Percentiles rank a stretch among this genome's conserved stretches.
Conservation (phyloP, 2,888 invertebrate genomes). For the Trissolcus brochymenae region DNA sequence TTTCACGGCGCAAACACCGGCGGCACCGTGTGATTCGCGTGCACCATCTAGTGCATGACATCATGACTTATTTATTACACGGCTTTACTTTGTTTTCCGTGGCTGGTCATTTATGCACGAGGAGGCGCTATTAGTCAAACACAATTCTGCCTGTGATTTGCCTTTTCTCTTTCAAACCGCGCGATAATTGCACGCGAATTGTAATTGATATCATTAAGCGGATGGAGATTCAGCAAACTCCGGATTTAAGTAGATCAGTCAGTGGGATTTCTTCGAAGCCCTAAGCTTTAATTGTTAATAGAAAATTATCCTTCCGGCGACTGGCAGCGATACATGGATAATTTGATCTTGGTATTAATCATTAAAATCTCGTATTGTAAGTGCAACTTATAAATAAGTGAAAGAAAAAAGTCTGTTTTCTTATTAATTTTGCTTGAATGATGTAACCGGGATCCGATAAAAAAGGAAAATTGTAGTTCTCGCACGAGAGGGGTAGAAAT, state of each 20-base stretch:
- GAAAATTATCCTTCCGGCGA: too few species aligned
- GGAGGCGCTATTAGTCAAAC: constrained; percentile 55
- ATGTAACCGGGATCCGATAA: constrained; percentile 14
- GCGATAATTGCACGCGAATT: constrained; percentile 39
- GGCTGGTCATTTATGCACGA: constrained; percentile 56
- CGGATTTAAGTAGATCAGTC: constrained; percentile 8
- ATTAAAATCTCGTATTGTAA: too few species aligned
- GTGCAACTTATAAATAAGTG: too few species aligned
- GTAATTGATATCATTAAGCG: constrained; percentile 50
- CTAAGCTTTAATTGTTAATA: too few species aligned
- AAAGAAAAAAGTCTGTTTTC: too few species aligned
- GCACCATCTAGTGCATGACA: constrained; percentile 70
- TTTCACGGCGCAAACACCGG: constrained; percentile 20
- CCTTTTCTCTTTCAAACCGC: constrained; percentile 47
- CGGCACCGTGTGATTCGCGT: constrained; percentile 62
- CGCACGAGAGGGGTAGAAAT: constrained; percentile 65
- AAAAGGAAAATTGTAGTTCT: constrained; percentile 43
- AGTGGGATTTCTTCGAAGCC: background rate
- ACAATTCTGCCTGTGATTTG: constrained; percentile 42
- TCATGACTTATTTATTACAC: constrained; percentile 69
- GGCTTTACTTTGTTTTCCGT: constrained; percentile 56
- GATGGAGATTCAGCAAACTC: constrained; percentile 16
- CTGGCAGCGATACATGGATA: too few species aligned
- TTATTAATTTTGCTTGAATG: background rate
- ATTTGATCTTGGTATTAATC: too few species aligned